These are phyloP conservation scores for Agrilus cyanescens DNA, from an alignment of 2,888 invertebrate species.

Conservation along the genomic window DNA sequence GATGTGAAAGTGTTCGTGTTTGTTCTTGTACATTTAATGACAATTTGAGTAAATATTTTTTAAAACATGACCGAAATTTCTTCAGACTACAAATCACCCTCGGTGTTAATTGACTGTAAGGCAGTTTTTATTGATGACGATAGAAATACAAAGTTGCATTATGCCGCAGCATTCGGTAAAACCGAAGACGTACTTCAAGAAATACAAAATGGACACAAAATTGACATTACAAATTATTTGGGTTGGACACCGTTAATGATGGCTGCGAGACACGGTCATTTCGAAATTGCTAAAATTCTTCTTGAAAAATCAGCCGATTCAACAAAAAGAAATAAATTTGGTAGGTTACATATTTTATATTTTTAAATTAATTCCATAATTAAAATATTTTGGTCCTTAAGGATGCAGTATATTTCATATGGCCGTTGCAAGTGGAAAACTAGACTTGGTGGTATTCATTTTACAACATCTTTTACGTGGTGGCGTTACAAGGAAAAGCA, in stretches of 20 bases:
- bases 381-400: slow-evolving; percentile 10
- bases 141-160: slow-evolving; percentile 28
- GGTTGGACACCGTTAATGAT: slow-evolving; percentile 36
- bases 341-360: slow-evolving; percentile 24
- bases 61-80: neutral
- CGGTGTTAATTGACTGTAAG: neutral
- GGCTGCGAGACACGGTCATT: slow-evolving; percentile 28
- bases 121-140: slow-evolving; percentile 24
- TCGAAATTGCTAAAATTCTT: slow-evolving; percentile 23
- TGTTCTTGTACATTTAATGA: neutral
- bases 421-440: slow-evolving; percentile 25
- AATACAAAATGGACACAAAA: slow-evolving; percentile 16
- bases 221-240: slow-evolving; percentile 29
- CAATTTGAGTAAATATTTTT: neutral
- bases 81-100: too few relatives aligned
- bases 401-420: slow-evolving; percentile 28
- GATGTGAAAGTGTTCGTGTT: too few relatives aligned
- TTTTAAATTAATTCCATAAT: neutral
- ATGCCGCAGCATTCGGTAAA: slow-evolving; percentile 24
- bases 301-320: slow-evolving; percentile 28
- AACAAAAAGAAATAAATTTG: slow-evolving; percentile 27
- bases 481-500: slow-evolving; percentile 27
- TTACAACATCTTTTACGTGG: slow-evolving; percentile 27
- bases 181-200: slow-evolving; percentile 17
- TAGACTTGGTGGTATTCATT: slow-evolving; percentile 24